Percentiles rank a stretch among this genome's conserved stretches.
Conservation (phyloP, 2,113 vertebrate species). For the Cichladusa arquata region DNA sequence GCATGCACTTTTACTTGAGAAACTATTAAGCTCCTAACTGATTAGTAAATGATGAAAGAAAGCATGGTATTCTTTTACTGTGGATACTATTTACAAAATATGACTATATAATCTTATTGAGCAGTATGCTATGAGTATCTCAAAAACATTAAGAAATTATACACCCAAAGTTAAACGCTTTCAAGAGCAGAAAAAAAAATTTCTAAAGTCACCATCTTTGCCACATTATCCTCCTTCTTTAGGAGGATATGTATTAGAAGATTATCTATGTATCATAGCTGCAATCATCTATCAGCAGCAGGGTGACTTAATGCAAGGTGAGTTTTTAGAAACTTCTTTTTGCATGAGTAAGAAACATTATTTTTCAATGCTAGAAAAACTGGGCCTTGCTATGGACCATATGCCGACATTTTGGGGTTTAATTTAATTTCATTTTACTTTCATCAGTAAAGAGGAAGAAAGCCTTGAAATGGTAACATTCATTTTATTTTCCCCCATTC, state of each 20-base stretch:
- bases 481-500: neutral
- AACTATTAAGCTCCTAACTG: neutral
- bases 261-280: neutral
- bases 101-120: neutral
- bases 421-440: constrained; percentile 16
- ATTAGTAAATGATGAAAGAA: neutral
- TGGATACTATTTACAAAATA: neutral
- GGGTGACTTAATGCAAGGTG: neutral
- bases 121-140: neutral
- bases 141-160: neutral
- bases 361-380: constrained; percentile 9
- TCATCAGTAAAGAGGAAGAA: neutral
- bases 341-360: neutral
- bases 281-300: neutral
- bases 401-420: neutral
- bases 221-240: neutral
- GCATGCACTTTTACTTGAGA: neutral
- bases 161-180: neutral
- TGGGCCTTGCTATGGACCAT: neutral
- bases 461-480: neutral
- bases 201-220: neutral
- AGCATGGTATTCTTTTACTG: neutral
- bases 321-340: neutral
- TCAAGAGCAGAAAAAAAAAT: neutral
- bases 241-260: neutral